A percentile compares a stretch with the other conserved stretches of the same genome.
These are phyloP conservation scores for Smittia sp. DNA, from an alignment of 2,888 invertebrate genomes.

Conservation along the genomic window DNA sequence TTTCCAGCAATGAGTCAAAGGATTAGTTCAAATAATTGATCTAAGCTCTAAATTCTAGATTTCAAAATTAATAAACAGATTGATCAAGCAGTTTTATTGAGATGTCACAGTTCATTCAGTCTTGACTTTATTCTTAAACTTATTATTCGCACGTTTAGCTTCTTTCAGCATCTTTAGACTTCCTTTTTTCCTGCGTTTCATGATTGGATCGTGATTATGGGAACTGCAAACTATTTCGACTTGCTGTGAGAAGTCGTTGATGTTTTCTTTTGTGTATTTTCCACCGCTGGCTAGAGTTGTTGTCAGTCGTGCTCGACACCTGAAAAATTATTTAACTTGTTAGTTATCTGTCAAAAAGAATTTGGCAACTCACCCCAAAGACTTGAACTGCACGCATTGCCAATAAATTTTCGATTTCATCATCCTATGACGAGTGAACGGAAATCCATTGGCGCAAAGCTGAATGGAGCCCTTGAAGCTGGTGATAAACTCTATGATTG, in stretches of 20 bases:
- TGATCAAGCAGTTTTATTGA: too few species aligned
- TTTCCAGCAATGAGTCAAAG: too few species aligned
- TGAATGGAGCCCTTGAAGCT: constrained; percentile 47
- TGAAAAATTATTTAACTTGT: background rate
- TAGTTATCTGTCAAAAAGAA: background rate
- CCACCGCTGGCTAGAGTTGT: background rate
- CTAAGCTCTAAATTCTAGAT: too few species aligned
- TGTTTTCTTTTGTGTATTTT: constrained; percentile 36
- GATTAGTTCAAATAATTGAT: too few species aligned
- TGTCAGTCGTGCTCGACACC: background rate
- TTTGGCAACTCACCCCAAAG: constrained; percentile 46
- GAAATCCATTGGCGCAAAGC: constrained; percentile 48
- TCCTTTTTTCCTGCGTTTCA: constrained; percentile 48
- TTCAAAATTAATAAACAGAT: background rate
- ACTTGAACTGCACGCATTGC: constrained; percentile 50
- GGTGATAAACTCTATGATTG: background rate
- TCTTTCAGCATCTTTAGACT: constrained; percentile 46
- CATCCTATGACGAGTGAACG: constrained; percentile 48
- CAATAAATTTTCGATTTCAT: constrained; percentile 49
- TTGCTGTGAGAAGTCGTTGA: constrained; percentile 43
- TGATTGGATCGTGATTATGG: constrained; percentile 47
- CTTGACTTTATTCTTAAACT: background rate
- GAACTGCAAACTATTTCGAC: constrained; percentile 47
- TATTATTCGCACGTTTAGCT: background rate
- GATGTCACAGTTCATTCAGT: background rate